These are phyloP conservation scores for Polyommatus iphigenia DNA, from an alignment of 2,888 invertebrate species.

Conservation along the genomic window DNA sequence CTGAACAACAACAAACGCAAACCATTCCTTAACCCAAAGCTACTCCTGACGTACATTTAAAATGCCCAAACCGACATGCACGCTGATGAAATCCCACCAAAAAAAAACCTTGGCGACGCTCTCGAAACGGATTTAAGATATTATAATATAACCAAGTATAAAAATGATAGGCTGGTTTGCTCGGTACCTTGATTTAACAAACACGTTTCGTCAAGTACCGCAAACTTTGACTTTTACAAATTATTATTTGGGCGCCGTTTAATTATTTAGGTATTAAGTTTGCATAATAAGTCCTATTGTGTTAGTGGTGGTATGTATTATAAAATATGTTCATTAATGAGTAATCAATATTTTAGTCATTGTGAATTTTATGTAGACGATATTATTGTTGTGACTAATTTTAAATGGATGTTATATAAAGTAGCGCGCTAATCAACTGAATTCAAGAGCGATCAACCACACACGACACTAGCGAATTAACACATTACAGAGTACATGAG, in stretches of 20 bases:
- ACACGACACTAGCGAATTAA: constrained; percentile 26
- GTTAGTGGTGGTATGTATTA: too few species aligned
- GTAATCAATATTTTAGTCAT: not conserved
- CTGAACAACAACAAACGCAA: constrained; percentile 25
- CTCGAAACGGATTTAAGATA: not conserved
- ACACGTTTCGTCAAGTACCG: not conserved
- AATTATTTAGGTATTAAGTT: not conserved
- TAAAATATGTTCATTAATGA: not conserved
- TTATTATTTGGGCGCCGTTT: not conserved
- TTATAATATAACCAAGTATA: not conserved
- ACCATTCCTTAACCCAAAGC: constrained; percentile 25
- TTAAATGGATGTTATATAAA: not conserved
- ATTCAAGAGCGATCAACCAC: constrained; percentile 22
- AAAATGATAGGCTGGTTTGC: not conserved
- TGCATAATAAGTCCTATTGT: not conserved
- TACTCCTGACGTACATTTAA: constrained; percentile 13
- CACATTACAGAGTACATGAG: not conserved
- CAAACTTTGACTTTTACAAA: not conserved
- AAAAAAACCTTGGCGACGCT: constrained; percentile 1
- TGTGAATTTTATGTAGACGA: not conserved
- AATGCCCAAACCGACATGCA: constrained; percentile 29
- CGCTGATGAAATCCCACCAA: constrained; percentile 3
- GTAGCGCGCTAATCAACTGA: not conserved
- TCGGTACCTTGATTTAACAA: not conserved
- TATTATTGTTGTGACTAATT: not conserved